These are phyloP conservation scores for Zosterops lateralis DNA, from an alignment of 2,113 vertebrate species.

Conservation along the genomic window DNA sequence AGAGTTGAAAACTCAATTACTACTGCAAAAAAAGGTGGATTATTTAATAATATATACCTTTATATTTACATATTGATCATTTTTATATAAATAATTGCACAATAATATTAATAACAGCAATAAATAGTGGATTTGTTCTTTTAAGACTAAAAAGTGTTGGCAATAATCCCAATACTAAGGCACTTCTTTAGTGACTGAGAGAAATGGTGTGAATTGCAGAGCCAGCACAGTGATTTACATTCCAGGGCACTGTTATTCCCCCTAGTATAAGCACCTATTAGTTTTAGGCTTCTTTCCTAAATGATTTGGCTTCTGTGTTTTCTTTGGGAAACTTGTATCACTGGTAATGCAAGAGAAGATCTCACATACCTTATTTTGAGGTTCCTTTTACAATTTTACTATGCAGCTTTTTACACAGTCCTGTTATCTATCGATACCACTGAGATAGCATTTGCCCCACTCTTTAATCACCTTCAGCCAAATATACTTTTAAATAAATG, in stretches of 20 bases:
- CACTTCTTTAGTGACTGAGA: background rate
- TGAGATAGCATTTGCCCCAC: background rate
- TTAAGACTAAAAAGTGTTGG: background rate
- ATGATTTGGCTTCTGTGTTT: background rate
- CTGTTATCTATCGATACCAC: background rate
- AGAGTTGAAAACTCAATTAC: conserved; percentile 29
- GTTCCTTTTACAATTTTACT: background rate
- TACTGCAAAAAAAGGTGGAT: conserved; percentile 7
- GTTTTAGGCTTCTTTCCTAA: background rate
- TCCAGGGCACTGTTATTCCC: background rate
- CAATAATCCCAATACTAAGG: background rate
- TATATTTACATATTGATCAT: conserved; percentile 9
- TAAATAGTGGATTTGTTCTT: background rate
- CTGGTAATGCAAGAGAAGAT: background rate
- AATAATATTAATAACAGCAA: background rate
- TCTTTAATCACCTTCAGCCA: background rate
- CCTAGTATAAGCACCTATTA: background rate
- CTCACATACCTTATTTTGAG: background rate
- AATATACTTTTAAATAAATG: background rate
- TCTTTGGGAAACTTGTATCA: background rate
- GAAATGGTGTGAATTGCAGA: background rate
- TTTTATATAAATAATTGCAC: conserved; percentile 7
- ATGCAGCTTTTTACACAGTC: background rate
- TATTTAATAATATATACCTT: conserved; percentile 26
- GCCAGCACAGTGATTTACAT: background rate